Percentiles rank a stretch among this genome's conserved stretches.
These are phyloP conservation scores for Hystrix brachyura DNA, from an alignment of 2,113 vertebrate species.

Conservation along the genomic window DNA sequence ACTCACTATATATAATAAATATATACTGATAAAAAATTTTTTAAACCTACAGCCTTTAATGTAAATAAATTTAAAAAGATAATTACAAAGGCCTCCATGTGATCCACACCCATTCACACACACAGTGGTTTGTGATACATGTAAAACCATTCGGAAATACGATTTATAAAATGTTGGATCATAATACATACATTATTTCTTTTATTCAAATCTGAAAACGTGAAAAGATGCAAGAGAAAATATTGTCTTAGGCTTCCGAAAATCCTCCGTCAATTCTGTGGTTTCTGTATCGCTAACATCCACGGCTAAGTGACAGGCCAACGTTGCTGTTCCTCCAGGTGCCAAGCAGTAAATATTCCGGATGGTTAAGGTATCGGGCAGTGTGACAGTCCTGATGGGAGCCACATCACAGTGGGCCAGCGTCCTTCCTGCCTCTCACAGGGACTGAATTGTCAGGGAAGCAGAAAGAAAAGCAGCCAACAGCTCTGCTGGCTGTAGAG, in stretches of 20 bases:
- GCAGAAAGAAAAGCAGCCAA: not conserved
- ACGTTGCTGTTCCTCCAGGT: not conserved
- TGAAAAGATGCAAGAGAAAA: not conserved
- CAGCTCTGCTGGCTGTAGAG: not conserved
- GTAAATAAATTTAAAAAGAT: not conserved
- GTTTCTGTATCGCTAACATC: constrained; percentile 19
- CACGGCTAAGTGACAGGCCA: constrained; percentile 11
- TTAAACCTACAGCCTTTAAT: not conserved
- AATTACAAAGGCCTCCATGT: not conserved
- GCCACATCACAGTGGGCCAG: not conserved
- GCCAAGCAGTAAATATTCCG: not conserved
- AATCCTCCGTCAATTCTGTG: not conserved
- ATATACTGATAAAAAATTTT: not conserved
- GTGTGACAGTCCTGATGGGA: not conserved
- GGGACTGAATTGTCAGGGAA: not conserved
- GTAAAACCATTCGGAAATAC: not conserved
- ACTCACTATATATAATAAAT: not conserved
- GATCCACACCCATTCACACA: not conserved
- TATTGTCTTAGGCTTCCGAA: not conserved
- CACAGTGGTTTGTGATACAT: not conserved
- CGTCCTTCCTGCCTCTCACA: not conserved
- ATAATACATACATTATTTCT: not conserved
- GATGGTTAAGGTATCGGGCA: not conserved
- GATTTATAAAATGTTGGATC: not conserved
- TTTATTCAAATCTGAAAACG: not conserved